phyloP scores from a whole-genome alignment of 1,140 invertebrate genomes.

The Philopotamus ludificatus region DNA sequence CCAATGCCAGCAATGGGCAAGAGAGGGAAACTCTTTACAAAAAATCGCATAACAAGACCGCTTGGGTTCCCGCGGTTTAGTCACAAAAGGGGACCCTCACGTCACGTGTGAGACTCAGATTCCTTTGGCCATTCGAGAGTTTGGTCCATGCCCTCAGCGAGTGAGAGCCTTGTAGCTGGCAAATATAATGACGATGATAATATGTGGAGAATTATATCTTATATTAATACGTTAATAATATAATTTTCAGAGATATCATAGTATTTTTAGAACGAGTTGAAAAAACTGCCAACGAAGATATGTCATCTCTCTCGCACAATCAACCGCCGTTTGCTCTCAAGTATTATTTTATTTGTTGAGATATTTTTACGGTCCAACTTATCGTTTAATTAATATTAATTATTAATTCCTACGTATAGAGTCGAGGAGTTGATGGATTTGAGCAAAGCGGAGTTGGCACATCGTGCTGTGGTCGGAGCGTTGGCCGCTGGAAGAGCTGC shows the following conservation, averaged over 20 bases:
- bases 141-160: no score
- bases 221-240: slow-evolving; percentile 1
- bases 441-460: slow-evolving; percentile 38
- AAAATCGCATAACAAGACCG: no score
- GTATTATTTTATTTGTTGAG: slow-evolving; percentile 16
- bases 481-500: slow-evolving; percentile 32
- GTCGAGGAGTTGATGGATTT: slow-evolving; percentile 40
- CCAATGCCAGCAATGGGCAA: no score
- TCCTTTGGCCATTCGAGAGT: no score
- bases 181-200: not conserved
- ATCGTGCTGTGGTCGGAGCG: slow-evolving; percentile 33
- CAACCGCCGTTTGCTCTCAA: slow-evolving; percentile 37
- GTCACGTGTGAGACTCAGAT: no score
- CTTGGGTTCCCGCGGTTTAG: no score
- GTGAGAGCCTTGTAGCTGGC: no score
- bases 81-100: no score
- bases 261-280: slow-evolving; percentile 55
- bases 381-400: no score
- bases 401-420: slow-evolving; percentile 26
- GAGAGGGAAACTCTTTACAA: no score
- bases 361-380: no score
- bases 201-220: slow-evolving; percentile 1
- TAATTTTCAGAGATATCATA: slow-evolving; percentile 51
- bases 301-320: slow-evolving; percentile 37
- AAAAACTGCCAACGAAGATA: slow-evolving; percentile 51